These are phyloP conservation scores for Chelidonichthys spinosus DNA, from an alignment of 2,797 vertebrate species.

Conservation along the genomic window DNA sequence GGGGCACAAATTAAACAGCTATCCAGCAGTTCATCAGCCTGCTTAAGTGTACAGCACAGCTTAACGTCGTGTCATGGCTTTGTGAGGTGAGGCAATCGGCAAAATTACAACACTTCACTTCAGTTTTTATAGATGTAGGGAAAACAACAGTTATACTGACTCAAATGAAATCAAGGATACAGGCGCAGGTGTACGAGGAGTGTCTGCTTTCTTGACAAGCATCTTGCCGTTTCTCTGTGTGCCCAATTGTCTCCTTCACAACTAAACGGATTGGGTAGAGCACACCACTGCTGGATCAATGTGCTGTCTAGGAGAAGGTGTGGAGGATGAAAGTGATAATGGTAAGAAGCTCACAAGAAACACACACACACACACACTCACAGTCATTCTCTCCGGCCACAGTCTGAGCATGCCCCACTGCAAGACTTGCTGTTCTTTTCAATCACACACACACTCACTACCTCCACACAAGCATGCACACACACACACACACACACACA, in stretches of 20 bases:
- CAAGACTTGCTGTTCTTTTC: conserved; percentile 52
- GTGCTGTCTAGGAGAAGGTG: conserved; percentile 41
- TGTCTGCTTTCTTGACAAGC: conserved; percentile 31
- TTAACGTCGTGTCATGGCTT: not conserved
- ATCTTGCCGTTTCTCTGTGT: conserved; percentile 29
- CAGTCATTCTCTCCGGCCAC: conserved; percentile 34
- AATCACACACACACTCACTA: conserved; percentile 54
- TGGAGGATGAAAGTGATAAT: conserved; percentile 59
- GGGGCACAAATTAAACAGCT: conserved; percentile 16
- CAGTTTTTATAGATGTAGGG: not conserved
- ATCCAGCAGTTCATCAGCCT: conserved; percentile 19
- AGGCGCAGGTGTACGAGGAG: not conserved
- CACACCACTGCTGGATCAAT: conserved; percentile 50
- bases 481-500: conserved; percentile 23
- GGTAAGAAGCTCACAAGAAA: conserved; percentile 20
- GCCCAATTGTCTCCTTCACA: conserved; percentile 50
- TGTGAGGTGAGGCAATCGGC: not conserved
- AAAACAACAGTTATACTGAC: not conserved
- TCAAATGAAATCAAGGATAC: conserved; percentile 21
- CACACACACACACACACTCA: conserved; percentile 12
- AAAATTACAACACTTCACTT: not conserved
- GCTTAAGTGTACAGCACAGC: not conserved
- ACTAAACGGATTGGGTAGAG: conserved; percentile 46
- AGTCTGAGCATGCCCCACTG: conserved; percentile 41
- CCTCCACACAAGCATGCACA: conserved; percentile 25